Percentiles rank a stretch among this genome's conserved stretches.
Evolutionary conservation across 2,888 invertebrate genomes (phyloP).

Genomic region (Antitype chi): DNA sequence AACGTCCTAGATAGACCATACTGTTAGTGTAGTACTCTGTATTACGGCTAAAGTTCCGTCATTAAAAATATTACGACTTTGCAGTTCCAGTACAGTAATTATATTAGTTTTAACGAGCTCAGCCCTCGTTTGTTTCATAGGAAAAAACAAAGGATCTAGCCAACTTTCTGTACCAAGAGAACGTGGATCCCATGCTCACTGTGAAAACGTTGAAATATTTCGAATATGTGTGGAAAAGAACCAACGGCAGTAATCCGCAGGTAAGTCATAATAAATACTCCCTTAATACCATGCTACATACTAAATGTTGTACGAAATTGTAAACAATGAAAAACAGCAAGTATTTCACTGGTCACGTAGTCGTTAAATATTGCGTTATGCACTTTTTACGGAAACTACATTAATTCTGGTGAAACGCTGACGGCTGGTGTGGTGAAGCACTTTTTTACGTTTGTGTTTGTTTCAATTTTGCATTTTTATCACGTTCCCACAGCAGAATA

Average conservation of each 20-base stretch:
- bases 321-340: conserved; percentile 45
- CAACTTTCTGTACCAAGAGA: conserved; percentile 86
- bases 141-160: conserved; percentile 86
- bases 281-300: neutral
- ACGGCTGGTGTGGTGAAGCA: conserved; percentile 47
- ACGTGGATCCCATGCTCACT: conserved; percentile 83
- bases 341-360: conserved; percentile 46
- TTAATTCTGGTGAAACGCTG: conserved; percentile 57
- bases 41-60: conserved; percentile 76
- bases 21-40: conserved; percentile 50
- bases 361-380: conserved; percentile 53
- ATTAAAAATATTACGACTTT: conserved; percentile 80
- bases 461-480: conserved; percentile 55
- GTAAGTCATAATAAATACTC: conserved; percentile 69
- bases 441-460: conserved; percentile 48
- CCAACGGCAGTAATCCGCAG: conserved; percentile 88
- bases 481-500: conserved; percentile 8
- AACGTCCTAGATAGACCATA: conserved; percentile 52
- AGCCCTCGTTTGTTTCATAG: conserved; percentile 74
- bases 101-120: conserved; percentile 82
- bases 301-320: conserved; percentile 29
- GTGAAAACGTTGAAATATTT: conserved; percentile 87
- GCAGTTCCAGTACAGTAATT: conserved; percentile 74
- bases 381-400: conserved; percentile 52
- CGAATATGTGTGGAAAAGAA: conserved; percentile 89